Conservation (phyloP, 2,113 vertebrate species). For the Aramus guarauna region DNA sequence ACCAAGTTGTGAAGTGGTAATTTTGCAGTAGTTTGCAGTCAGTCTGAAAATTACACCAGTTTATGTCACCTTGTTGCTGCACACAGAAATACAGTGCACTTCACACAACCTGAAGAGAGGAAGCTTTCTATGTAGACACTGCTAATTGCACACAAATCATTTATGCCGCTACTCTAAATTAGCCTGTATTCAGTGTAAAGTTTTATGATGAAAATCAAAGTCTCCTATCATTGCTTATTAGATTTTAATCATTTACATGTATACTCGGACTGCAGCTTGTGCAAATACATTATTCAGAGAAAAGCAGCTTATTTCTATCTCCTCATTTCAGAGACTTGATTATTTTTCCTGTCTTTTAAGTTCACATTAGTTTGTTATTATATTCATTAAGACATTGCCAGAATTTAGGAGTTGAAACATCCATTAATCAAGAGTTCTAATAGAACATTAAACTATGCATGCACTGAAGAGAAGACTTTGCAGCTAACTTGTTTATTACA, state of each 20-base stretch:
- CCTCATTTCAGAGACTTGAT: neutral
- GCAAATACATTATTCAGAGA: neutral
- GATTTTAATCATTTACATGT: conserved; percentile 22
- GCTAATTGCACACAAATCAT: neutral
- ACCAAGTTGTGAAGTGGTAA: neutral
- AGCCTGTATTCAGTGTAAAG: neutral
- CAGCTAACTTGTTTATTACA: neutral
- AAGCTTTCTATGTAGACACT: neutral
- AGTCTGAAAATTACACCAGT: neutral
- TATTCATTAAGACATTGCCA: neutral
- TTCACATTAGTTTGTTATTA: neutral
- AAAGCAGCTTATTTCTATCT: neutral
- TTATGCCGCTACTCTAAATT: neutral
- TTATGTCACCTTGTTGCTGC: neutral
- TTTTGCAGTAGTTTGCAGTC: neutral
- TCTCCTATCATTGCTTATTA: neutral
- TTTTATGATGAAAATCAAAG: conserved; percentile 9
- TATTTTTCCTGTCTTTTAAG: neutral
- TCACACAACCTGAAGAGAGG: neutral
- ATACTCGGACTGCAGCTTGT: neutral
- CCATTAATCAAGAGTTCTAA: neutral
- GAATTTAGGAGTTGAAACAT: neutral
- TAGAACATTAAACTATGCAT: neutral
- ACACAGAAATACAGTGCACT: fast-evolving
- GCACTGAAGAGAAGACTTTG: neutral